These are phyloP conservation scores for Sylvia atricapilla DNA, from an alignment of 2,113 vertebrate species.

Conservation along the genomic window DNA sequence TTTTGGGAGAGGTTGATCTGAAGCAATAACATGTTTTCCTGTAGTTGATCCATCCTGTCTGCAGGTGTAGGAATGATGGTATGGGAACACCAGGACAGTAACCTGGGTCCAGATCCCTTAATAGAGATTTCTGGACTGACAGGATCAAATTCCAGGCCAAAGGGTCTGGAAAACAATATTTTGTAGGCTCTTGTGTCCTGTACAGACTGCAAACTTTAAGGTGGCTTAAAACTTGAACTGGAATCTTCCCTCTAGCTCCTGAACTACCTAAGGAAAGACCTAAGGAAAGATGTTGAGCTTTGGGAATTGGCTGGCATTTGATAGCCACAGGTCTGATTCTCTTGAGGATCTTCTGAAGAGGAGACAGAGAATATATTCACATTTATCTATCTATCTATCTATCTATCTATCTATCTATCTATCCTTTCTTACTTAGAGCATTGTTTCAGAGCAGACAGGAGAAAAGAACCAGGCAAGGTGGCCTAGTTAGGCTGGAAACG, in stretches of 20 bases:
- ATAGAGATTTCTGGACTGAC: neutral
- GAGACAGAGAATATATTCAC: neutral
- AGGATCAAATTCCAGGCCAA: neutral
- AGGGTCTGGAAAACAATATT: neutral
- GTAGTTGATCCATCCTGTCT: rapidly evolving
- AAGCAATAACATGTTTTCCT: neutral
- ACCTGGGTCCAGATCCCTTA: neutral
- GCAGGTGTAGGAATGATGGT: neutral
- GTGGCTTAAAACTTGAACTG: neutral
- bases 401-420: neutral
- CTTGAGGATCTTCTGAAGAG: neutral
- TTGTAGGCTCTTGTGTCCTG: neutral
- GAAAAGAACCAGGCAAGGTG: neutral
- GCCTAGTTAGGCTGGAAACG: neutral
- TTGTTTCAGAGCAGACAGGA: neutral
- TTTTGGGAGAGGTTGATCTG: neutral
- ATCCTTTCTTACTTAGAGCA: neutral
- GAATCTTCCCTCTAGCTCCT: neutral
- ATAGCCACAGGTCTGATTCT: neutral
- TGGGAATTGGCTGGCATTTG: neutral
- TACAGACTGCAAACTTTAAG: neutral
- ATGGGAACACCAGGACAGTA: neutral
- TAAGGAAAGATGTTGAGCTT: neutral
- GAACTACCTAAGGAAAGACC: neutral
- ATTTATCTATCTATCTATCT: neutral